phyloP scores from a whole-genome alignment of 2,888 invertebrate genomes.

The Malachius bipustulatus region DNA sequence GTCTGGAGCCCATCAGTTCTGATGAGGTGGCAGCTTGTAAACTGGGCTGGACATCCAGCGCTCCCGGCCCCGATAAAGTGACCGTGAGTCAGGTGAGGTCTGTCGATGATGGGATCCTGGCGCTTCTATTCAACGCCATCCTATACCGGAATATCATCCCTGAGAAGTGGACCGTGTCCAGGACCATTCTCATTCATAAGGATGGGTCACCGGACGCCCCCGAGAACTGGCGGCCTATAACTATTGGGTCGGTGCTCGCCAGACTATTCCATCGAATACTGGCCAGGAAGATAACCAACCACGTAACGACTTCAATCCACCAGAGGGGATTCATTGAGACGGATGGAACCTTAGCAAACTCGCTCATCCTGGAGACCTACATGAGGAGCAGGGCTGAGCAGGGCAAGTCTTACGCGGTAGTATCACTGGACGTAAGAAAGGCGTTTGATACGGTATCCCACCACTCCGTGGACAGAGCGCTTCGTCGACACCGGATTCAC shows the following conservation, averaged over 20 bases:
- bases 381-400: not conserved
- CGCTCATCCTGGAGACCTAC: not conserved
- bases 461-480: not conserved
- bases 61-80: not conserved
- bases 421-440: not conserved
- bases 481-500: not conserved
- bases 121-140: not conserved
- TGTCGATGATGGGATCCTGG: not conserved
- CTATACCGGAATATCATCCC: not conserved
- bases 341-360: not conserved
- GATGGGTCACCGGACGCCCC: too few species aligned
- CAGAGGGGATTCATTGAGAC: not conserved
- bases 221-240: too few species aligned
- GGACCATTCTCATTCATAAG: not conserved
- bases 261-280: too few species aligned
- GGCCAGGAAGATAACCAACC: too few species aligned
- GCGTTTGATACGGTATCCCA: constrained; percentile 1
- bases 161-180: not conserved
- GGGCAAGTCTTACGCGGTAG: not conserved
- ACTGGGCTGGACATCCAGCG: not conserved
- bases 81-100: not conserved
- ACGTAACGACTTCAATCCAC: too few species aligned
- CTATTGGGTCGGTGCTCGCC: too few species aligned
- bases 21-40: not conserved
- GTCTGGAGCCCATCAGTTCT: not conserved